Conservation (phyloP, 2,113 vertebrate species). For the Erythrocebus patas region DNA sequence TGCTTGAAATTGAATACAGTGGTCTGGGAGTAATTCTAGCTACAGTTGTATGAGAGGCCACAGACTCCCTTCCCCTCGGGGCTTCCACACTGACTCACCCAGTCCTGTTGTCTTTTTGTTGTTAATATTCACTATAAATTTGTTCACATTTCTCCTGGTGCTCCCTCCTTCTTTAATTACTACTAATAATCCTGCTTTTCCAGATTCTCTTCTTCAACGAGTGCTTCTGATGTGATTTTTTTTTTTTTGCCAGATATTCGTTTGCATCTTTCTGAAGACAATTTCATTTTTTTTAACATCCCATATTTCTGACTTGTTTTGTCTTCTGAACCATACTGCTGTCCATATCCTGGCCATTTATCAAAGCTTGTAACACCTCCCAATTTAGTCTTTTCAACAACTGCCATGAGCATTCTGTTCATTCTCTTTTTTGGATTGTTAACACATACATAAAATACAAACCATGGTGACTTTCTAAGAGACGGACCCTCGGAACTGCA, state of each 20-base stretch:
- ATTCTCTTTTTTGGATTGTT: constrained; percentile 22
- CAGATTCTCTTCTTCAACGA: neutral
- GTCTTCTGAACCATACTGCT: constrained; percentile 25
- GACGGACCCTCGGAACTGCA: neutral
- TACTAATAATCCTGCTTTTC: neutral
- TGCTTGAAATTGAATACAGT: neutral
- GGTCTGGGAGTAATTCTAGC: neutral
- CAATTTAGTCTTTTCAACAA: constrained; percentile 3
- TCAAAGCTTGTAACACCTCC: constrained; percentile 52
- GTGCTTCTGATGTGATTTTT: neutral
- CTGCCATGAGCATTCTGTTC: constrained; percentile 43
- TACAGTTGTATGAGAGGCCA: neutral
- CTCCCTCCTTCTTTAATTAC: neutral
- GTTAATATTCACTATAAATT: neutral
- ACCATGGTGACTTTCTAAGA: neutral
- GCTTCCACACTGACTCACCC: neutral
- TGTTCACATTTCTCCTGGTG: neutral
- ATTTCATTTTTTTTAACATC: neutral
- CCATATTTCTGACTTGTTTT: constrained; percentile 45
- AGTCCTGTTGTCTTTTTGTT: neutral
- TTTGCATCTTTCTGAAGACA: constrained; percentile 27
- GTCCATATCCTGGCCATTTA: constrained; percentile 50
- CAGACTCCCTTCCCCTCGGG: neutral
- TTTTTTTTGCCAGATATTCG: neutral
- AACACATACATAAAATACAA: constrained; percentile 45